Percentiles rank a stretch among this genome's conserved stretches.
Conservation (phyloP, 2,113 vertebrate species). For the Rhodinocichla rosea region DNA sequence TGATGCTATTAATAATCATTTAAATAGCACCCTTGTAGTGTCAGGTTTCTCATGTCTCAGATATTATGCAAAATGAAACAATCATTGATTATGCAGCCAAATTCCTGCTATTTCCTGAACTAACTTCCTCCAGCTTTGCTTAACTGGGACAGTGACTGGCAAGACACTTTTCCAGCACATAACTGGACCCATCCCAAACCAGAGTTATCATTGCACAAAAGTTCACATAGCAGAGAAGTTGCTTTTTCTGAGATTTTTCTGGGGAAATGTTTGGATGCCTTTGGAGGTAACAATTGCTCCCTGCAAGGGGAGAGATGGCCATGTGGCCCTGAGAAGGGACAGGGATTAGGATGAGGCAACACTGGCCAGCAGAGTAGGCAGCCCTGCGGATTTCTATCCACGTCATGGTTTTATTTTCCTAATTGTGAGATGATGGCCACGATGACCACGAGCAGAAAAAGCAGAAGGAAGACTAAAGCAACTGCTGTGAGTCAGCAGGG, state of each 20-base stretch:
- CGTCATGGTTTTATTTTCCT: not conserved
- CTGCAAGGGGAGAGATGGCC: not conserved
- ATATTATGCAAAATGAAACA: not conserved
- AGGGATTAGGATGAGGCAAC: not conserved
- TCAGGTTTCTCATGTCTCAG: not conserved
- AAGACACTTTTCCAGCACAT: not conserved
- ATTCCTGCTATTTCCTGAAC: not conserved
- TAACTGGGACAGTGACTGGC: not conserved
- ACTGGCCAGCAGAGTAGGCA: not conserved
- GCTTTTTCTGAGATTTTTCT: not conserved
- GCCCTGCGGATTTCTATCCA: not conserved
- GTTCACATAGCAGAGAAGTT: not conserved
- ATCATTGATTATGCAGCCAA: not conserved
- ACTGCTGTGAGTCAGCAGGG: not conserved
- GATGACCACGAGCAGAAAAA: not conserved
- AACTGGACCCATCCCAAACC: no score
- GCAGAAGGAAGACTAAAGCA: slow-evolving; percentile 12
- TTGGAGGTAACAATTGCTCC: not conserved
- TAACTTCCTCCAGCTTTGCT: not conserved
- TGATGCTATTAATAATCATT: not conserved
- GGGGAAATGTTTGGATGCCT: not conserved
- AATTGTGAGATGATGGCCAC: not conserved
- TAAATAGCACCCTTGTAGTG: not conserved
- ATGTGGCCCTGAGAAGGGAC: not conserved
- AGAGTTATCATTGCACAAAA: not conserved